phyloP scores from a whole-genome alignment of 1,140 invertebrate species.

The Globodera rostochiensis region DNA sequence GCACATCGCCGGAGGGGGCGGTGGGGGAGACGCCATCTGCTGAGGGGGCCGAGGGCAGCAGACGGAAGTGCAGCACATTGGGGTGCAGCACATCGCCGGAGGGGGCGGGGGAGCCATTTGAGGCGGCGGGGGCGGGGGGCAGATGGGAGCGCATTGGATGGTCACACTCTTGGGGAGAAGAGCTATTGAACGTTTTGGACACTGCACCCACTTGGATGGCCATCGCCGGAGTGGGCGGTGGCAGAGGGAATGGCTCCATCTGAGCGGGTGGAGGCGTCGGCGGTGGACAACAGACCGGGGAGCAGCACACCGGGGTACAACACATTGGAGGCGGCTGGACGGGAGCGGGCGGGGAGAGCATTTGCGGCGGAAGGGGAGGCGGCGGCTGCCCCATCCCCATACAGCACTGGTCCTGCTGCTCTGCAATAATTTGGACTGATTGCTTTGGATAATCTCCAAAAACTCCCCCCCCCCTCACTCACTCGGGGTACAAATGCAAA shows the following conservation, averaged over 20 bases:
- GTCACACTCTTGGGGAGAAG: slow-evolving; percentile 26
- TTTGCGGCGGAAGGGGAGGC: slow-evolving; percentile 8
- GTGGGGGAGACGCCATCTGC: neutral
- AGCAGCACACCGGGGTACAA: neutral
- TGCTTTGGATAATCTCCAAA: neutral
- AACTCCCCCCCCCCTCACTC: neutral
- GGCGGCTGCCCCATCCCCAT: neutral
- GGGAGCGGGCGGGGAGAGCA: neutral
- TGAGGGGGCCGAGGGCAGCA: neutral
- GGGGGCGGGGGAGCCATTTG: neutral
- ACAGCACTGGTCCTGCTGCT: slow-evolving; percentile 47
- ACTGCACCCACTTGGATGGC: slow-evolving; percentile 29
- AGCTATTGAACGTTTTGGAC: slow-evolving; percentile 11
- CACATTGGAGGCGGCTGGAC: slow-evolving; percentile 20
- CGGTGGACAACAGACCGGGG: slow-evolving; percentile 9
- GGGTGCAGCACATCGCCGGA: neutral
- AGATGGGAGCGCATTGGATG: slow-evolving; percentile 35
- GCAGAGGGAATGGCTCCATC: slow-evolving; percentile 14
- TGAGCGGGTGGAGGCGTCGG: neutral
- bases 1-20: slow-evolving; percentile 7
- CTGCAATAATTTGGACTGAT: neutral
- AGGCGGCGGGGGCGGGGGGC: neutral
- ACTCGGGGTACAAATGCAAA: slow-evolving; percentile 31
- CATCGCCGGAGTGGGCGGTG: slow-evolving; percentile 32
- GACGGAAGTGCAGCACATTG: neutral